Percentiles rank a stretch among this genome's conserved stretches.
Conservation (phyloP, 2,888 invertebrate species). For the Altica lythri region DNA sequence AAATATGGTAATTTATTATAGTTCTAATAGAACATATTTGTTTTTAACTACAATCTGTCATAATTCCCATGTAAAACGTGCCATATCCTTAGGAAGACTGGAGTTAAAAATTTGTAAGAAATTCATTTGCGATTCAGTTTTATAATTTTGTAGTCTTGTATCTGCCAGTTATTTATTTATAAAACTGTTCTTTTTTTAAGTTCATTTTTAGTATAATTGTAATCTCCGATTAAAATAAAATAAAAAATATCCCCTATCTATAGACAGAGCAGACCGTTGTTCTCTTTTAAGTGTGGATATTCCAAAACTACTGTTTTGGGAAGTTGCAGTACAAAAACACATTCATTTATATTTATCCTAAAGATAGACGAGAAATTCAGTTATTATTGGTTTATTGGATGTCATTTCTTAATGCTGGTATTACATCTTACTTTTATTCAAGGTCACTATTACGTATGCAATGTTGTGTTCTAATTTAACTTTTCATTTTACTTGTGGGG, state of each 20-base stretch:
- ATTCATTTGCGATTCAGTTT: constrained; percentile 20
- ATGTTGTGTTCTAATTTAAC: no score
- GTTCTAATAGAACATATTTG: no score
- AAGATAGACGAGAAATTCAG: no score
- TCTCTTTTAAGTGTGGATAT: constrained; percentile 48
- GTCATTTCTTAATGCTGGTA: no score
- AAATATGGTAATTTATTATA: no score
- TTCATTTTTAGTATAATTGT: constrained; percentile 46
- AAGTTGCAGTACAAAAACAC: constrained; percentile 11
- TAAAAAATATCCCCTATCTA: constrained; percentile 45
- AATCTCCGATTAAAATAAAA: constrained; percentile 25
- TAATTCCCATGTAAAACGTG: constrained; percentile 1
- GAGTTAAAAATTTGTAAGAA: not conserved
- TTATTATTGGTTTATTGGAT: no score
- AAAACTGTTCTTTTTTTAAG: constrained; percentile 39
- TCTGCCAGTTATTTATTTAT: constrained; percentile 40
- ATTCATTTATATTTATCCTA: constrained; percentile 2
- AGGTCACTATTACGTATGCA: no score
- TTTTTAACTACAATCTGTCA: no score
- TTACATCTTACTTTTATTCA: no score
- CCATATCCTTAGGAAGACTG: not conserved
- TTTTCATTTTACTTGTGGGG: no score
- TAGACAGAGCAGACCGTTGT: constrained; percentile 57
- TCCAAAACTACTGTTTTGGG: constrained; percentile 43
- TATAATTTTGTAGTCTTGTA: constrained; percentile 32